Conservation (phyloP, 2,113 vertebrate species). For the Onychostoma macrolepis region DNA sequence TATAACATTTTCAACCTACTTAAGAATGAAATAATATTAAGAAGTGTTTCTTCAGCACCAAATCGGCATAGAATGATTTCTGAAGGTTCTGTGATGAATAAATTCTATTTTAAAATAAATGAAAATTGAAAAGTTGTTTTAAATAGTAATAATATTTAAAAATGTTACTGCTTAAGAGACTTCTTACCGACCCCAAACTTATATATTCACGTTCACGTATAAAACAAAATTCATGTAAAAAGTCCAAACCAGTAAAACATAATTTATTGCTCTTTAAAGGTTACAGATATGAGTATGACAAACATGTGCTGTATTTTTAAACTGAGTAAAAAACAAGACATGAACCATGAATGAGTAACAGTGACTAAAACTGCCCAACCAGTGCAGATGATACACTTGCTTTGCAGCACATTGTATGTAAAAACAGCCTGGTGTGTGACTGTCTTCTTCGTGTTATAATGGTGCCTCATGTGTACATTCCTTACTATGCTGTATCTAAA, state of each 20-base stretch:
- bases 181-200: too few species aligned
- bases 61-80: background rate
- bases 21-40: too few species aligned
- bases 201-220: background rate
- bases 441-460: background rate
- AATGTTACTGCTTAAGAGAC: too few species aligned
- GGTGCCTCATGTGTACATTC: background rate
- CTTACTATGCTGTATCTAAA: slow-evolving; percentile 1
- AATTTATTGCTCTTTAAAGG: background rate
- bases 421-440: background rate
- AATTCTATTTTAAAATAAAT: background rate
- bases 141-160: too few species aligned
- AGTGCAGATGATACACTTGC: slow-evolving; percentile 9
- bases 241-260: slow-evolving; percentile 7
- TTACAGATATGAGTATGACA: slow-evolving; percentile 19
- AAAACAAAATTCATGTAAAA: background rate
- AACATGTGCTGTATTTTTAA: slow-evolving; percentile 33
- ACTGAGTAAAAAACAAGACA: slow-evolving; percentile 27
- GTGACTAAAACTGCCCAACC: slow-evolving; percentile 2
- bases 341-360: slow-evolving; percentile 20
- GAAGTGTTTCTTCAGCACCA: too few species aligned
- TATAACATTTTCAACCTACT: too few species aligned
- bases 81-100: background rate
- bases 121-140: background rate
- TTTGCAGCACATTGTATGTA: slow-evolving; percentile 9